A percentile compares a stretch with the other conserved stretches of the same genome.
phyloP scores from a whole-genome alignment of 1,140 invertebrate species.

The Acromyrmex echinatior region DNA sequence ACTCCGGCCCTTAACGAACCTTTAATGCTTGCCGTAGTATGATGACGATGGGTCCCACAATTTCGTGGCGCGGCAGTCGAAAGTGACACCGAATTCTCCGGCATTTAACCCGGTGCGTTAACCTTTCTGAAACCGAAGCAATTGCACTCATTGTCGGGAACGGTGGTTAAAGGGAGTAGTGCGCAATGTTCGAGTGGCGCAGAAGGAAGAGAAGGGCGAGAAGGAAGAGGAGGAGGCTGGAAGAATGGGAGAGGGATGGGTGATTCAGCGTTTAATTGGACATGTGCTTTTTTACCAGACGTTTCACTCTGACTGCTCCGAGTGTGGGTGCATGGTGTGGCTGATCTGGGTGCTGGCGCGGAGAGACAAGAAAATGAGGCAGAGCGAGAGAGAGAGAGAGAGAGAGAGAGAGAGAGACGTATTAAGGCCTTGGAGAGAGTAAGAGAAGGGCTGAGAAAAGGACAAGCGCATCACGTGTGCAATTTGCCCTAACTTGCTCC shows the following conservation, averaged over 20 bases:
- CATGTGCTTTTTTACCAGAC: conserved; percentile 78
- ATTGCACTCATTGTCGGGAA: conserved; percentile 83
- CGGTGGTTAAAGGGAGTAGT: conserved; percentile 44
- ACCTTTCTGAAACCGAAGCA: conserved; percentile 84
- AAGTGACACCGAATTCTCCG: conserved; percentile 83
- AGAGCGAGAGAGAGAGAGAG: neutral
- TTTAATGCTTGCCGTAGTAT: conserved; percentile 66
- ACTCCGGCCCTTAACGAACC: conserved; percentile 68
- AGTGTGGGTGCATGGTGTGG: conserved; percentile 57
- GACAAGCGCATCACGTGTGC: conserved; percentile 43
- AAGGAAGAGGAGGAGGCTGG: neutral
- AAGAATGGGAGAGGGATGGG: conserved; percentile 39
- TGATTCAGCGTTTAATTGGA: conserved; percentile 81
- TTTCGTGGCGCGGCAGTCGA: conserved; percentile 72
- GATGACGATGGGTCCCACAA: conserved; percentile 62
- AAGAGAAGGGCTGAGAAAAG: conserved; percentile 25
- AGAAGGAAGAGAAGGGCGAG: neutral
- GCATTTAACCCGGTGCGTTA: conserved; percentile 84
- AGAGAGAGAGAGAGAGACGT: neutral
- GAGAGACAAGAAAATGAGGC: conserved; percentile 25
- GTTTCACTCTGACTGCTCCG: conserved; percentile 19
- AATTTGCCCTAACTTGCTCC: conserved; percentile 55
- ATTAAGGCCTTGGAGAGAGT: neutral
- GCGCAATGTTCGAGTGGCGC: conserved; percentile 26
- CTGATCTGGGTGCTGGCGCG: conserved; percentile 35